Evolutionary conservation across 2,113 vertebrate genomes (phyloP).

Genomic region (Oenanthe melanoleuca): DNA sequence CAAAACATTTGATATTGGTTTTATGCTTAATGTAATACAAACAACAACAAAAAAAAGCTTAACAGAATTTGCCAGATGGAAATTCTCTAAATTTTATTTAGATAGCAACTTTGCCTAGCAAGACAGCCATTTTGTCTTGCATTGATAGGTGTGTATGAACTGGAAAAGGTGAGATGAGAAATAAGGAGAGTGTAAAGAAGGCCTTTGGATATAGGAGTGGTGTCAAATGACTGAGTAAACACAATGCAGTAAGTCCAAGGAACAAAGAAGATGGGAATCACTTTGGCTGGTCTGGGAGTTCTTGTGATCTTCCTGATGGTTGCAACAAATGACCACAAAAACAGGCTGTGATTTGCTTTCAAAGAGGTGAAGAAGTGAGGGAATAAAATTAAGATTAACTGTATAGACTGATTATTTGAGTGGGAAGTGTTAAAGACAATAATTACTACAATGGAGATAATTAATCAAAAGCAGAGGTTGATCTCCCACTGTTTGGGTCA

Average conservation of each 20-base stretch:
- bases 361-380: not conserved
- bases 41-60: not conserved
- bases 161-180: not conserved
- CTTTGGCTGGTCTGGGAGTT: not conserved
- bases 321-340: not conserved
- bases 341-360: not conserved
- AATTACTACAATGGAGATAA: not conserved
- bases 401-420: not conserved
- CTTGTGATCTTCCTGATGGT: not conserved
- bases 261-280: not conserved
- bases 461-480: not conserved
- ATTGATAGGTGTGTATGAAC: not conserved
- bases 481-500: not conserved
- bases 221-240: not conserved
- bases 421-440: not conserved
- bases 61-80: not conserved
- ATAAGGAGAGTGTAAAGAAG: not conserved
- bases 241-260: not conserved
- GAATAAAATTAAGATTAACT: not conserved
- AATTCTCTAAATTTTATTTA: not conserved
- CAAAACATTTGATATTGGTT: not conserved
- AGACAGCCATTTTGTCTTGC: not conserved
- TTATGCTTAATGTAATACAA: not conserved
- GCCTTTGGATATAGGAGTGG: not conserved
- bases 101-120: not conserved